These are phyloP conservation scores for Acanthacorydalis orientalis DNA, from an alignment of 2,888 invertebrate species.

Conservation along the genomic window DNA sequence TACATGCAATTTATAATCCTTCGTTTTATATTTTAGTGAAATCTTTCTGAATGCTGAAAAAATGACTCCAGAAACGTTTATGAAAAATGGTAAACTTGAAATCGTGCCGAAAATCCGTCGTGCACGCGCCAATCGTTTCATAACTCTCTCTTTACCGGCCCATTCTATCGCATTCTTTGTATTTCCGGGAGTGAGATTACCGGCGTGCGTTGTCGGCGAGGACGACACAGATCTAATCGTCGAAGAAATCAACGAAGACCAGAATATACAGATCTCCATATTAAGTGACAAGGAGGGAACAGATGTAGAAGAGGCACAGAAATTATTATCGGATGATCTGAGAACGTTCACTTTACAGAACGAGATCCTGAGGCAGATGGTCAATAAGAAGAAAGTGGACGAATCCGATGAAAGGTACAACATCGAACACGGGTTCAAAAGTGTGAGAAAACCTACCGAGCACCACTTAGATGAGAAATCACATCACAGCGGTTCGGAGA, in stretches of 20 bases:
- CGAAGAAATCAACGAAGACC: constrained; percentile 16
- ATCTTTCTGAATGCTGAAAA: constrained; percentile 45
- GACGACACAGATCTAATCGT: constrained; percentile 16
- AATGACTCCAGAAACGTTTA: constrained; percentile 37
- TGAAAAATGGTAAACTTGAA: constrained; percentile 26
- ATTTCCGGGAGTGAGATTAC: constrained; percentile 43
- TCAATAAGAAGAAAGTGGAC: too few species aligned
- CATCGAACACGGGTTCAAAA: too few species aligned
- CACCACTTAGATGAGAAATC: constrained; percentile 3
- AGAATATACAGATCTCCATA: not conserved
- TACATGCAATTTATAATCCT: constrained; percentile 2
- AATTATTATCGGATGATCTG: not conserved
- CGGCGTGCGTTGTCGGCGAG: constrained; percentile 31
- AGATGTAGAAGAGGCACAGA: too few species aligned
- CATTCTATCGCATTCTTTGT: constrained; percentile 62
- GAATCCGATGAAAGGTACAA: not conserved
- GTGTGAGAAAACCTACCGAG: not conserved
- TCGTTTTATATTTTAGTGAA: constrained; percentile 27
- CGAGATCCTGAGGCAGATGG: not conserved
- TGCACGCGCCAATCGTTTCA: constrained; percentile 32
- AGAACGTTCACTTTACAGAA: not conserved
- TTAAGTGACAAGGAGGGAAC: not conserved
- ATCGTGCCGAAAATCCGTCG: constrained; percentile 25
- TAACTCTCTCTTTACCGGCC: constrained; percentile 42
- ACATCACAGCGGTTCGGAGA: not conserved